A percentile compares a stretch with the other conserved stretches of the same genome.
Conservation (phyloP, 2,113 vertebrate species). For the Dasyurus viverrinus region DNA sequence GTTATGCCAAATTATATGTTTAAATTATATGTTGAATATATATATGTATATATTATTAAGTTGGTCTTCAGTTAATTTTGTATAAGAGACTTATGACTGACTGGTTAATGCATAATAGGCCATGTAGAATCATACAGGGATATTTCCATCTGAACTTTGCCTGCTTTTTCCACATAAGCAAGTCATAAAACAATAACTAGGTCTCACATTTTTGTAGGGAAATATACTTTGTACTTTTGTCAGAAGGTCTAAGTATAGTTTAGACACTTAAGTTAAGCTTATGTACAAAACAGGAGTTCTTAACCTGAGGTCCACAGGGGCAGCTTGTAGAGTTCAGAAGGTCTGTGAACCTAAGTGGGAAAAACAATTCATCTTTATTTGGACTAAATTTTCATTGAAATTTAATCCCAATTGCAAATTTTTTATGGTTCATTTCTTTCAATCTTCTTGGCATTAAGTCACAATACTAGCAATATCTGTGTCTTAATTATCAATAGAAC, state of each 20-base stretch:
- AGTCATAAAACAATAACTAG: constrained; percentile 34
- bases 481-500: not conserved
- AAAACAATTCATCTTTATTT: not conserved
- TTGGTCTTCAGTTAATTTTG: not conserved
- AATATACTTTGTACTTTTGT: not conserved
- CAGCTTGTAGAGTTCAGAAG: not conserved
- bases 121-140: not conserved
- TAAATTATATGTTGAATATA: not conserved
- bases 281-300: not conserved
- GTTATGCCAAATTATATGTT: not conserved
- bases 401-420: not conserved
- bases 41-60: not conserved
- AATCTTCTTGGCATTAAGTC: not conserved
- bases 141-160: constrained; percentile 36
- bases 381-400: not conserved
- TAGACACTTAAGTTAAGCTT: not conserved
- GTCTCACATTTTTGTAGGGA: not conserved
- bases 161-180: constrained; percentile 37
- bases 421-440: not conserved
- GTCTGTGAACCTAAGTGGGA: not conserved
- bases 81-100: not conserved
- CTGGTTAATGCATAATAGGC: not conserved
- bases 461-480: not conserved
- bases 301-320: not conserved
- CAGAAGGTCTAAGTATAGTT: not conserved